Evolutionary conservation across 2,113 vertebrate genomes (phyloP), one percentile per base, ranked within the genome.

Genomic region (Ceyx cyanopectus): DNA sequence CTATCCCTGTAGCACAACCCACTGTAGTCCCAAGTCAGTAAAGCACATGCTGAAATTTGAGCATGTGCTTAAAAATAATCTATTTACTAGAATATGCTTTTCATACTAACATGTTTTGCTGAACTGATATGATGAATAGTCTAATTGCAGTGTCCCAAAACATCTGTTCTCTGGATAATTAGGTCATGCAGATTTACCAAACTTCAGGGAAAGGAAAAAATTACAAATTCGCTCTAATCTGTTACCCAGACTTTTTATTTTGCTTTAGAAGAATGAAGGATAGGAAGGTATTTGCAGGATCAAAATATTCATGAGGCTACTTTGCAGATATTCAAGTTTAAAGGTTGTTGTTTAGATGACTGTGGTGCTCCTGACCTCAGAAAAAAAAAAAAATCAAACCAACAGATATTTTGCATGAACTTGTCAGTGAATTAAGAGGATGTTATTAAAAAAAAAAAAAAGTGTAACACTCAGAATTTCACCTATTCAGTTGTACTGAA

Each of bases 401-500:
- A 34, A 34, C 34, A 34, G 34, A 34, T 34, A 34, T 74, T 83
- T 82, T 34, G 4, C 40, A 54, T 57, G 11, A 88, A 66, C 86
- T 87, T 75, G 43, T 34, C 56, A 63, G 14, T 32, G 12, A 83
- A 73, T 58, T 60, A 69, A 76, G 17, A 54, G 10, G 20, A 5
- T 69, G 29, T 5, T 54, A 23, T 70, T 92, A 34, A 37, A 37
- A 37, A 37, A 37, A 37, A 70, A 60, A 89, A 68, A 60, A 13
- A 17, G 9, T 63, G 5, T 22, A 89, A 73, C 57, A 81, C 57
- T 24, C 60, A 80, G 29, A 62, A 78, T 63, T 6, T 81, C 58
- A 88, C 79, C 68, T 84, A 92, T 96, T 74, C 70, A 74, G 45
- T 41, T 66, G 17, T 27, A 26, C 27, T 79, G 85, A 76, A 94